Evolutionary conservation across 2,113 vertebrate species (phyloP).

Genomic region (Tachycineta bicolor): DNA sequence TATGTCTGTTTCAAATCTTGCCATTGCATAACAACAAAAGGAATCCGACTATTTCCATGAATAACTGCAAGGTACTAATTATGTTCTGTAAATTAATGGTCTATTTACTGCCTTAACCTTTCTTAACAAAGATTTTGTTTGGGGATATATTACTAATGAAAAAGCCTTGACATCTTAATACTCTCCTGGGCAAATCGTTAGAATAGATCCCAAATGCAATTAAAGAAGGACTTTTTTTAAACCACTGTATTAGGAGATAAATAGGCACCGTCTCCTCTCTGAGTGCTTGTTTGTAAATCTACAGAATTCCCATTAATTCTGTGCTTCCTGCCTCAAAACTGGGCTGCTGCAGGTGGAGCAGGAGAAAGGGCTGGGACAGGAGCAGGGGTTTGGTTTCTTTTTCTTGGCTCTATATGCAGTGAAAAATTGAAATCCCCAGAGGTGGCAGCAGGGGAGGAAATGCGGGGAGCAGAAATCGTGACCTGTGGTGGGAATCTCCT

Average conservation of each 20-base stretch:
- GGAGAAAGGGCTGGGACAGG: background rate
- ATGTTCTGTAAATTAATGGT: conserved; percentile 67
- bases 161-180: conserved; percentile 60
- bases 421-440: background rate
- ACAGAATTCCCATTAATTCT: conserved; percentile 19
- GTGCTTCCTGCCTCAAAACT: background rate
- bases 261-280: conserved; percentile 22
- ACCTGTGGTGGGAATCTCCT: background rate
- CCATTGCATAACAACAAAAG: conserved; percentile 34
- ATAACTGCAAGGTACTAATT: conserved; percentile 68
- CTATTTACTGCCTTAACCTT: conserved; percentile 64
- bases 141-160: conserved; percentile 67
- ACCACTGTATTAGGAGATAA: conserved; percentile 57
- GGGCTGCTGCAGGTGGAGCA: background rate
- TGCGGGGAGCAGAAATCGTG: background rate
- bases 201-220: conserved; percentile 71
- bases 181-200: conserved; percentile 67
- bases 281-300: conserved; percentile 51
- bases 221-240: conserved; percentile 47
- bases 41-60: conserved; percentile 23
- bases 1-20: conserved; percentile 21
- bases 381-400: background rate
- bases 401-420: background rate
- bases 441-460: background rate
- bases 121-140: conserved; percentile 62